phyloP scores from a whole-genome alignment of 2,797 vertebrate species.

The Glossophaga mutica region DNA sequence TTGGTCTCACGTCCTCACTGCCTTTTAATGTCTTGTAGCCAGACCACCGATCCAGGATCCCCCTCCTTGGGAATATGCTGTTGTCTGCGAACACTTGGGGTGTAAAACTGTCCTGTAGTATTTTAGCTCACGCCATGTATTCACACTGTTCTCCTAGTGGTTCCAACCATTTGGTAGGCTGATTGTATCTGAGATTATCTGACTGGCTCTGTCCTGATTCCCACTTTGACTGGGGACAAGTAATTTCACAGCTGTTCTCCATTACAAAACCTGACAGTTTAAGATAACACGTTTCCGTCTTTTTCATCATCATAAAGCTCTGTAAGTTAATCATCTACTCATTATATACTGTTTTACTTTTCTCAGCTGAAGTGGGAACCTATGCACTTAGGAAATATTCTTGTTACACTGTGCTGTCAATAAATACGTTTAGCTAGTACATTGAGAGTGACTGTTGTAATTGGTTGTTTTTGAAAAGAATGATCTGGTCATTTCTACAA shows the following conservation, averaged over 20 bases:
- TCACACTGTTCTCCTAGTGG: background rate
- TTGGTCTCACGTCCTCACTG: background rate
- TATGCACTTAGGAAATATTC: background rate
- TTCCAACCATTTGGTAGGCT: background rate
- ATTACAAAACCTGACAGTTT: slow-evolving; percentile 17
- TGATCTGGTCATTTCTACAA: background rate
- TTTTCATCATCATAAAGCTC: background rate
- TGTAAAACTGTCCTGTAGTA: background rate
- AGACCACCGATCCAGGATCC: background rate
- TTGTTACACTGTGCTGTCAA: background rate
- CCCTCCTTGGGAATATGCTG: background rate
- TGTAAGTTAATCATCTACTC: background rate
- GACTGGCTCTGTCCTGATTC: background rate
- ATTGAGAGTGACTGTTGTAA: slow-evolving; percentile 17
- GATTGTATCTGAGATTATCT: background rate
- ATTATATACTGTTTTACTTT: background rate
- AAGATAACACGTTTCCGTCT: background rate
- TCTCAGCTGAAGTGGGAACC: background rate
- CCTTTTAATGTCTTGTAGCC: background rate
- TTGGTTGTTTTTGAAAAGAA: background rate
- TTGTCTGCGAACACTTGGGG: background rate
- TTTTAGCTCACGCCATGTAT: background rate
- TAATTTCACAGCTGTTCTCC: background rate
- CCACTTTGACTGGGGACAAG: background rate
- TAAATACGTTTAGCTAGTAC: background rate